Evolutionary conservation across 2,797 vertebrate genomes (phyloP), one percentile per base, ranked within the genome.

Genomic region (Rousettus madagascariensis): DNA sequence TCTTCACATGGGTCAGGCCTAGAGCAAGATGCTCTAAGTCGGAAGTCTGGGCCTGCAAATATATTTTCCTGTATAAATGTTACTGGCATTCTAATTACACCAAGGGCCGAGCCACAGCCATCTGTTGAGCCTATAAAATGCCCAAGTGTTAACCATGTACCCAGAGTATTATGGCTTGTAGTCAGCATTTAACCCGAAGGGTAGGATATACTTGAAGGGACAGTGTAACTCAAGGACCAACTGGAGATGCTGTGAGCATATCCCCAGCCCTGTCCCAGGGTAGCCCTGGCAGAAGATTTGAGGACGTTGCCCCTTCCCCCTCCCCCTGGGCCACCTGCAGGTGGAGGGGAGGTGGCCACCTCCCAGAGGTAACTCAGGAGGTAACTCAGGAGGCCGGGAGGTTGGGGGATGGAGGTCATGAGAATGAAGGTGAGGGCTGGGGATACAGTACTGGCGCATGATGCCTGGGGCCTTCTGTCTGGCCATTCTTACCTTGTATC

Each of bases 361-460:
- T 22, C 66, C 59, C 63, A 8, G 24, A 38, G 57, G 38, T 30
- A 61, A 19, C 63, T 65, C 5, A 0, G 0, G 28, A 65, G 55
- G n/a, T 30, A 61, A 19, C 63, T 65, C 5, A 0, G 0, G 28
- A 65, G 55, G n/a, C 33, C 80, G 38, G 5, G 12, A 20, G 13
- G 10, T 51, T 22, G 19, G 8, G 28, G n/a, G 74, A 13, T 22
- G 10, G 24, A 22, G 13, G 49, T 30, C 13, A n/a, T n/a, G 10
- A 61, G 55, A 41, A 7, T 63, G 24, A 63, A 71, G 69, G 30
- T 20, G 13, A n/a, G 38, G 41, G 30, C 68, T 41, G 17, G 16
- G 7, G 26, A 10, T 26, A 19, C 11, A 68, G 36, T 1, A 1
- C 51, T 12, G 22, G 57, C n/a, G 36, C 43, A 28, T 77, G 41